Conservation (phyloP, 1,140 invertebrate species). For the Antheraea pernyi region DNA sequence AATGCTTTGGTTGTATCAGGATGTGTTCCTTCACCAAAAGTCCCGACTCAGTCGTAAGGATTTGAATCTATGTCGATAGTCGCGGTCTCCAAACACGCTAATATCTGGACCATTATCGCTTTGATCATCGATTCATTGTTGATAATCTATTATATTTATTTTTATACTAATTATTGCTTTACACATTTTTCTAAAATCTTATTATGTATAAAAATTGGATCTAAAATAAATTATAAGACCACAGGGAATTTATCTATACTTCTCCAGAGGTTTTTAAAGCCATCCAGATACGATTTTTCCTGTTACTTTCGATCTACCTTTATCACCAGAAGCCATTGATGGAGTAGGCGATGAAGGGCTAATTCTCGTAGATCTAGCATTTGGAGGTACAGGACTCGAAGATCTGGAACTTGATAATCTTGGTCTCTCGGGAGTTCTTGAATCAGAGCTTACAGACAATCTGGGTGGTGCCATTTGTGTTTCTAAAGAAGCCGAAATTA, state of each 20-base stretch:
- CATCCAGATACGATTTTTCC: conserved; percentile 84
- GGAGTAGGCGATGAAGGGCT: conserved; percentile 42
- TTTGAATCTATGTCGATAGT: too few relatives aligned
- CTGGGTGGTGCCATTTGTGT: conserved; percentile 9
- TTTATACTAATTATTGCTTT: neutral
- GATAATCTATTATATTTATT: neutral
- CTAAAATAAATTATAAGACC: neutral
- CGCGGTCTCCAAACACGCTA: too few relatives aligned
- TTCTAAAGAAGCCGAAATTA: conserved; percentile 11
- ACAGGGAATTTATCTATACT: neutral
- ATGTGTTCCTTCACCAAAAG: too few relatives aligned
- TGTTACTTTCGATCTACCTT: conserved; percentile 84
- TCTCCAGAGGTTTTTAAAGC: conserved; percentile 69
- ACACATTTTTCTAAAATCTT: neutral
- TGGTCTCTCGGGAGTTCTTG: conserved; percentile 10
- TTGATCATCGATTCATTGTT: neutral
- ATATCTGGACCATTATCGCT: too few relatives aligned
- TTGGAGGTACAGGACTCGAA: conserved; percentile 17
- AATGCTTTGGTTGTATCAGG: too few relatives aligned
- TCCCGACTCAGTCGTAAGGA: too few relatives aligned
- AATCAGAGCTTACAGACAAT: conserved; percentile 3
- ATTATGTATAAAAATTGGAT: neutral
- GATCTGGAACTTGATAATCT: conserved; percentile 6
- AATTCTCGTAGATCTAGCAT: conserved; percentile 28
- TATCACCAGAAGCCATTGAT: conserved; percentile 67